These are phyloP conservation scores for Schizaphis graminum DNA, from an alignment of 2,888 invertebrate species.

Conservation along the genomic window DNA sequence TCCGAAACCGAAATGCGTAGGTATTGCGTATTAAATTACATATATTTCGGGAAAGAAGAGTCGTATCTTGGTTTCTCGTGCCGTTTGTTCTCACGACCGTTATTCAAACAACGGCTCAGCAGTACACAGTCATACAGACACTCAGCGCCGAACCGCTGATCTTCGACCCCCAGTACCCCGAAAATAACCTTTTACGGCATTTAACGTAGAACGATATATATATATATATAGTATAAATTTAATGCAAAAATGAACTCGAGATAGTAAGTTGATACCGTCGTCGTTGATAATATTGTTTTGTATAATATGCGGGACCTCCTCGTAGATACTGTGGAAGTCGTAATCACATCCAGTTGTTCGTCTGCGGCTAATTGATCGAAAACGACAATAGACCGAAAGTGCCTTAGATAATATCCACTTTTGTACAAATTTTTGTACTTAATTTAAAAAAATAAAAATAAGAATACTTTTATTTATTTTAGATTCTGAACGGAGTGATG, in stretches of 20 bases:
- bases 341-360: conserved; percentile 4
- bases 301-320: background rate
- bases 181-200: conserved; percentile 12
- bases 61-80: background rate
- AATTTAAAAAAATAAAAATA: too few species aligned
- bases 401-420: background rate
- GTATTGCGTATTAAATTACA: background rate
- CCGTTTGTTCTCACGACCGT: background rate
- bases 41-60: background rate
- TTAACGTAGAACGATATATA: background rate
- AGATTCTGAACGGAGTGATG: too few species aligned
- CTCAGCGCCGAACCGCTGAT: background rate
- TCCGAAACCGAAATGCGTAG: background rate
- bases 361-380: background rate
- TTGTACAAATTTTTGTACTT: background rate
- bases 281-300: background rate
- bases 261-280: conserved; percentile 14
- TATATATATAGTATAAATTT: background rate
- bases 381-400: background rate
- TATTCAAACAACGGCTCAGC: background rate
- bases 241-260: background rate
- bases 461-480: too few species aligned
- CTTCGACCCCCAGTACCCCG: background rate
- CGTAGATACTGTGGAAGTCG: background rate
- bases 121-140: background rate